Evolutionary conservation across 1,140 invertebrate genomes (phyloP).

Genomic region (Cyphomyrmex costatus): DNA sequence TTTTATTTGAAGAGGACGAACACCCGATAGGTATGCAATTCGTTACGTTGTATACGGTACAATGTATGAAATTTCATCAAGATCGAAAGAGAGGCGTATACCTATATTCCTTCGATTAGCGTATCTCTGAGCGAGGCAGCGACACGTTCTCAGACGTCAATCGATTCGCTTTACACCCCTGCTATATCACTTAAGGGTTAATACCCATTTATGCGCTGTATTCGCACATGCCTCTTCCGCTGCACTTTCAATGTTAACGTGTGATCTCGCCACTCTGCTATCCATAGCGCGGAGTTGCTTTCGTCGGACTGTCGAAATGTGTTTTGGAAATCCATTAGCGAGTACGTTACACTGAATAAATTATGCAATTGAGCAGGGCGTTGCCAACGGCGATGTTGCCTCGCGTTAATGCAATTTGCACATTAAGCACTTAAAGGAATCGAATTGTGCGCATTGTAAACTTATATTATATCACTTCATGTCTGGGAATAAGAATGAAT

Average conservation of each 20-base stretch:
- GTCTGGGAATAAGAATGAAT: not conserved
- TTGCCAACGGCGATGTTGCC: slow-evolving; percentile 49
- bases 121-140: not conserved
- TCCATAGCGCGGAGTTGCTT: slow-evolving; percentile 16
- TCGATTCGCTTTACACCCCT: slow-evolving; percentile 43
- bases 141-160: slow-evolving; percentile 31
- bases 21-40: not conserved
- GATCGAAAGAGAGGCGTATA: slow-evolving; percentile 21
- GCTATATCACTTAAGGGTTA: slow-evolving; percentile 55
- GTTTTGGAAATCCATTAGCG: slow-evolving; percentile 37
- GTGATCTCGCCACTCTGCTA: slow-evolving; percentile 37
- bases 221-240: slow-evolving; percentile 52
- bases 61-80: not conserved
- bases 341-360: slow-evolving; percentile 66
- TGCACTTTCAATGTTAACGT: slow-evolving; percentile 45
- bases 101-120: not conserved
- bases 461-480: not conserved
- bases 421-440: slow-evolving; percentile 50
- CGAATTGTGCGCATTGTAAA: slow-evolving; percentile 10
- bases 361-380: slow-evolving; percentile 68
- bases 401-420: slow-evolving; percentile 66
- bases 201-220: slow-evolving; percentile 46
- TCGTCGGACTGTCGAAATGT: slow-evolving; percentile 50
- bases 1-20: slow-evolving; percentile 13
- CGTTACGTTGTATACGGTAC: not conserved